Base-by-base conservation (phyloP, 2,888 invertebrate species). In the Trachelus stipa region DNA sequence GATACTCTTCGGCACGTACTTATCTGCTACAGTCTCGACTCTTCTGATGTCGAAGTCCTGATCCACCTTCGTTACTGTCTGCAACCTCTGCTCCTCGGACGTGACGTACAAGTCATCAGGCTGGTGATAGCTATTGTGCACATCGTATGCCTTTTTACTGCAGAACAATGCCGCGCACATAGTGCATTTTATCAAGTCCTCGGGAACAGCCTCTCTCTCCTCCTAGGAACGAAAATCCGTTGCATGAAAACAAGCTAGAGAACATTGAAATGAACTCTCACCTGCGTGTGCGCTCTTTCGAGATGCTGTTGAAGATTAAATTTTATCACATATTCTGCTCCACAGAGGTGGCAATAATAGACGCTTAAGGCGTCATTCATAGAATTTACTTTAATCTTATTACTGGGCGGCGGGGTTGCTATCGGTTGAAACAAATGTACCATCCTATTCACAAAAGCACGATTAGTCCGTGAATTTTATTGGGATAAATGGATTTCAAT, bases 131-230 rank as follows among this genome's bases (percentile, higher is more conserved):
- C 93, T 93, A 35, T 94, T 93, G 87, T 95, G 95, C 74, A 93
- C 91, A 82, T 94, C 93, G 86, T 94, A 95, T 0, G 95, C 95
- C 88, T 93, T 93, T 85, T 94, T 92, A 85, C 93, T 94, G 84
- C 93, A 94, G 88, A 95, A 95, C 73, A 94, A 90, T 15, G 94
- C 94, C 81, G 94, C 94, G 87, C 95, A 95, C 31, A 94, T 92
- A 4, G 94, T 94, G 86, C 95, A 95, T 78, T 94, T 93, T 69
- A 94, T 92, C 73, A 95, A 90, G 86, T 94, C 94, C 75, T 92
- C 87, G 3, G 93, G 92, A 12, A 90, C 85, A 23, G 86, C 86
- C 37, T 91, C 90, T 76, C 92, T 84, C 84, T 94, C 94, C 83
- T 94, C 93, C 89, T 93, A 92, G 23, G 23, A 56, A 23, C 2